A percentile compares a stretch with the other conserved stretches of the same genome.
These are phyloP conservation scores for Proctacanthus coquilletti DNA, from an alignment of 1,140 invertebrate species.

Conservation along the genomic window DNA sequence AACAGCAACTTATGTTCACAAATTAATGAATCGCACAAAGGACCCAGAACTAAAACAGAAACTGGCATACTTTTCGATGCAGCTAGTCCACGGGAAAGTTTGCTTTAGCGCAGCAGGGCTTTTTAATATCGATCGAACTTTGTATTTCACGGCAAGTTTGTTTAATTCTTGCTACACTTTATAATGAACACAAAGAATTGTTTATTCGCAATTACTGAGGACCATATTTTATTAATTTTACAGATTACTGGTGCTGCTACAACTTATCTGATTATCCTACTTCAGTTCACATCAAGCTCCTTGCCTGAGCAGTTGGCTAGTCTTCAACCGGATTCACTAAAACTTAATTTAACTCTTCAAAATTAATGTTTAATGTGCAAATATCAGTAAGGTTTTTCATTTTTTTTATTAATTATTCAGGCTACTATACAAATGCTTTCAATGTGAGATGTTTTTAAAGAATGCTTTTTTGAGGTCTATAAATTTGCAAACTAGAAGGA, in stretches of 20 bases:
- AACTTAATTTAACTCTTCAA: background rate
- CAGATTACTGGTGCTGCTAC: conserved; percentile 27
- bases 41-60: conserved; percentile 21
- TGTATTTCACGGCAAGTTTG: conserved; percentile 23
- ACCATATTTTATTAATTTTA: conserved; percentile 3
- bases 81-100: conserved; percentile 25
- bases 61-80: conserved; percentile 27
- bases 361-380: no score
- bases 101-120: conserved; percentile 26
- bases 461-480: no score
- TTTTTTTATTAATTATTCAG: no score
- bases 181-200: background rate
- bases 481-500: no score
- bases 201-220: background rate
- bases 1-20: conserved; percentile 25
- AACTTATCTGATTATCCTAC: conserved; percentile 26
- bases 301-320: conserved; percentile 7
- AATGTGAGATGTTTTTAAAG: no score
- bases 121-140: conserved; percentile 26
- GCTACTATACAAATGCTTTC: no score
- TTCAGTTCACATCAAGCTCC: conserved; percentile 26
- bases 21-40: conserved; percentile 23
- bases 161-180: background rate
- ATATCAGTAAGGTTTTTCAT: no score
- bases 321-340: conserved; percentile 6